Base-by-base conservation (phyloP, 2,888 invertebrate genomes). In the Dioctria rufipes region DNA sequence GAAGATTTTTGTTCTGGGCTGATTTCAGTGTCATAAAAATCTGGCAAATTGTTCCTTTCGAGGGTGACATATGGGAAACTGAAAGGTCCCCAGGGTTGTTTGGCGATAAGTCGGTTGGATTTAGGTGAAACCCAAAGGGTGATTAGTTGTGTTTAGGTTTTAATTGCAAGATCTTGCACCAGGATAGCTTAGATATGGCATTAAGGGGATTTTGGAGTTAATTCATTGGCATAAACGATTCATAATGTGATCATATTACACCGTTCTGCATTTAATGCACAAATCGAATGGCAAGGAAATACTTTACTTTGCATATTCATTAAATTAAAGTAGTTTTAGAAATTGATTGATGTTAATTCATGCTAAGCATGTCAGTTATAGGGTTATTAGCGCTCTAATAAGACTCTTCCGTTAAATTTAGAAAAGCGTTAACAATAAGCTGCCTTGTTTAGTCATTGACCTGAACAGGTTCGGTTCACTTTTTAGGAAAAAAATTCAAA, bases 1-100 rank as follows among this genome's bases (percentile, higher is more conserved):
- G n/a, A 3, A 40, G 43, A 71, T 71, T 71, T 80, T 13, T 25
- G 61, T 63, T 13, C 61, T 61, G 51, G 49, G n/a, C 39, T 46
- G 61, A 46, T 75, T 37, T 49, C 77, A 63, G 63, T 63, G 77
- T 77, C 77, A 63, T 77, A 77, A 77, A 77, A 77, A 77, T 77
- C 61, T 77, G 77, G 77, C 77, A 77, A 77, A 63, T 77, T 63
- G 77, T 42, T 51, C 77, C 11, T 49, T 13, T 39, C 77, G 63
- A 79, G 79, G 79, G 79, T 79, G 67, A 79, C 79, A 79, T 79
- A 79, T 79, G 79, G 79, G 79, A 79, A 79, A 67, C 43, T 79
- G 39, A 60, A 60, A 39, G 58, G 58, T 67, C 67, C 79, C 77
- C n/a, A 40, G 63, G 61, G 77, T 77, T 61, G 77, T 37, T 77